phyloP scores from a whole-genome alignment of 1,140 invertebrate species.

The Nasonia longicornis region DNA sequence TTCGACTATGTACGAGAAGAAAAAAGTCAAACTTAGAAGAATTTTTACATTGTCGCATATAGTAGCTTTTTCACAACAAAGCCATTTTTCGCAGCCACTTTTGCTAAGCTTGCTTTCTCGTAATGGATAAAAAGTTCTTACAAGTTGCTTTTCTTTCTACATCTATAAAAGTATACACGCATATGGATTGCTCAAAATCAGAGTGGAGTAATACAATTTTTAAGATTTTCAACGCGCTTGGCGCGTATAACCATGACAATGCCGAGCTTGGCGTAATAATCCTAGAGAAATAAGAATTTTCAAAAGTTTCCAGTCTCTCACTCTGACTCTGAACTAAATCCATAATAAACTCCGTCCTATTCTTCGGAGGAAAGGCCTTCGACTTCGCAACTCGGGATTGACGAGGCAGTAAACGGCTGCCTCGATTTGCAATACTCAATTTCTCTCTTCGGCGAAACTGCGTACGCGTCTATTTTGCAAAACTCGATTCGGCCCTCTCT shows the following conservation, averaged over 20 bases:
- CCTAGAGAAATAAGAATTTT: not conserved
- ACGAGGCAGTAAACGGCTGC: not conserved
- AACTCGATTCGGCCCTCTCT: not conserved
- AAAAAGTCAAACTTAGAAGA: constrained; percentile 15
- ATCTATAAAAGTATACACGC: not conserved
- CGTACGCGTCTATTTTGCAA: not conserved
- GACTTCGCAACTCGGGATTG: constrained; percentile 19
- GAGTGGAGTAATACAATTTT: not conserved
- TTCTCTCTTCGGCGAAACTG: not conserved
- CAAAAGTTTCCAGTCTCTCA: not conserved
- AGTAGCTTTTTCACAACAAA: not conserved
- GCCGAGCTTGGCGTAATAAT: not conserved
- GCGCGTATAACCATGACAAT: not conserved
- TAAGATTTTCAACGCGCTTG: no score
- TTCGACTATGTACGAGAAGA: not conserved
- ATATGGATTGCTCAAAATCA: constrained; percentile 19
- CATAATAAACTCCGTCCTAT: constrained; percentile 37
- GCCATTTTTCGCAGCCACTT: constrained; percentile 39
- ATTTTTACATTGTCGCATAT: constrained; percentile 16
- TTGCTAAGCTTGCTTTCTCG: constrained; percentile 3
- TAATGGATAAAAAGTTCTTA: constrained; percentile 37
- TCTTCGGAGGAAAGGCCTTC: constrained; percentile 15
- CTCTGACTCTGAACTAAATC: constrained; percentile 31
- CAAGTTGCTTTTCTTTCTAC: constrained; percentile 18
- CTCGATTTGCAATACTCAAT: constrained; percentile 30